These are phyloP conservation scores for Diabrotica virgifera DNA, from an alignment of 1,140 invertebrate species.

Conservation along the genomic window DNA sequence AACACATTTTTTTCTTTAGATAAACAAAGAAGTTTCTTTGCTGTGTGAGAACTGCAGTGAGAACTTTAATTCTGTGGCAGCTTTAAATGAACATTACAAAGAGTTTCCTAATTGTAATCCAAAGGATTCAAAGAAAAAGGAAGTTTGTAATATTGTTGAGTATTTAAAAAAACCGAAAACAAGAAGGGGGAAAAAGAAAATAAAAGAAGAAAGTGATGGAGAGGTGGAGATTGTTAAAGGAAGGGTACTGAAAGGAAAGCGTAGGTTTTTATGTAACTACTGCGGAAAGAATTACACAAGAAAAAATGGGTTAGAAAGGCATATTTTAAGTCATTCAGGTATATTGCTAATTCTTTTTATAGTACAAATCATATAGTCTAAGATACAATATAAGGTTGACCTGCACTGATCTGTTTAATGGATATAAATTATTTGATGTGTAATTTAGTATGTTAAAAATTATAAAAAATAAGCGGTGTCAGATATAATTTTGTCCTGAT, in stretches of 20 bases:
- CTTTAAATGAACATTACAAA: conserved; percentile 11
- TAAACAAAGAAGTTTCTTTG: background rate
- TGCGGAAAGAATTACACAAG: conserved; percentile 24
- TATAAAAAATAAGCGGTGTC: too few relatives aligned
- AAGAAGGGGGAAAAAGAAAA: conserved; percentile 6
- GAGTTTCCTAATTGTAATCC: conserved; percentile 9
- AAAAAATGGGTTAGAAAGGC: conserved; percentile 21
- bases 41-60: conserved; percentile 16
- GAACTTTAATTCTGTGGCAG: conserved; percentile 4
- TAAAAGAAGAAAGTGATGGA: conserved; percentile 16
- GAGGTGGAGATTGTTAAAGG: conserved; percentile 16
- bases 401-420: too few relatives aligned
- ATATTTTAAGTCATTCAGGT: conserved; percentile 48
- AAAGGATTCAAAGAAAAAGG: background rate
- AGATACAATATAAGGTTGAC: too few relatives aligned
- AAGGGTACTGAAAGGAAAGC: conserved; percentile 10
- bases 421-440: too few relatives aligned
- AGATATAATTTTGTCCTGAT: too few relatives aligned
- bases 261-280: conserved; percentile 20
- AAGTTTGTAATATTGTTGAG: conserved; percentile 8
- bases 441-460: too few relatives aligned
- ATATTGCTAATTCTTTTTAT: background rate
- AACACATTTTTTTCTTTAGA: background rate
- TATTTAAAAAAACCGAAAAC: conserved; percentile 10
- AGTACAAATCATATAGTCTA: background rate